Percentiles rank a stretch among this genome's conserved stretches.
phyloP scores from a whole-genome alignment of 2,888 invertebrate genomes.

The Nasonovia ribisnigri region DNA sequence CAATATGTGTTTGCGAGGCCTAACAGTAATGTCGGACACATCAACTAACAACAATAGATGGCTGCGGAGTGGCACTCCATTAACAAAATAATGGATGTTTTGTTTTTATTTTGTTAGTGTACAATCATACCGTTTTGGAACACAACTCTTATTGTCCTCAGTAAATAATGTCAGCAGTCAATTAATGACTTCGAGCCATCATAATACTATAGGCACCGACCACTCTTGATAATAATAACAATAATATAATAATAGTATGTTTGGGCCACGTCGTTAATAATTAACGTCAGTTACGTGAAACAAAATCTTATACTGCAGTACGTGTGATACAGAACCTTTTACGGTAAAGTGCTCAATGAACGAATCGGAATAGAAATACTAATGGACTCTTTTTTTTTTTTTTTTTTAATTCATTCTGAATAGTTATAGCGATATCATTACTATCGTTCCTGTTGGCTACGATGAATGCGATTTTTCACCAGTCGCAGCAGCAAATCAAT shows the following conservation, averaged over 20 bases:
- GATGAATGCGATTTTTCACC: not conserved
- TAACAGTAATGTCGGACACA: not conserved
- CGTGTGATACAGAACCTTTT: not conserved
- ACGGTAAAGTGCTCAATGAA: not conserved
- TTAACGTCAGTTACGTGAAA: not conserved
- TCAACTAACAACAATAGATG: not conserved
- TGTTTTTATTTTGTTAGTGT: conserved; percentile 2
- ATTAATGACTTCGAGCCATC: not conserved
- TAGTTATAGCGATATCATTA: not conserved
- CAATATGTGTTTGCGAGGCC: not conserved
- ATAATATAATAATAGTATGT: not conserved
- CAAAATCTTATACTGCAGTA: not conserved
- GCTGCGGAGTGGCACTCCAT: not conserved
- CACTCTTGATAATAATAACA: not conserved
- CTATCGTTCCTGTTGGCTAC: not conserved
- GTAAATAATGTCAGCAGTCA: not conserved
- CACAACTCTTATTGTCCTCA: not conserved
- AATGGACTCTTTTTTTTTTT: not conserved
- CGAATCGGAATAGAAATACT: not conserved
- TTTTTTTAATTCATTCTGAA: not conserved
- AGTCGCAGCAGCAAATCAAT: not conserved
- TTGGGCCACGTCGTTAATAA: no score
- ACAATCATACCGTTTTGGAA: not conserved
- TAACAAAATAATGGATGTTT: conserved; percentile 2
- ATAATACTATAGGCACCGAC: not conserved